Evolutionary conservation across 1,140 invertebrate species (phyloP), one percentile per base, ranked within the genome.

Genomic region (Brachionus calyciflorus): DNA sequence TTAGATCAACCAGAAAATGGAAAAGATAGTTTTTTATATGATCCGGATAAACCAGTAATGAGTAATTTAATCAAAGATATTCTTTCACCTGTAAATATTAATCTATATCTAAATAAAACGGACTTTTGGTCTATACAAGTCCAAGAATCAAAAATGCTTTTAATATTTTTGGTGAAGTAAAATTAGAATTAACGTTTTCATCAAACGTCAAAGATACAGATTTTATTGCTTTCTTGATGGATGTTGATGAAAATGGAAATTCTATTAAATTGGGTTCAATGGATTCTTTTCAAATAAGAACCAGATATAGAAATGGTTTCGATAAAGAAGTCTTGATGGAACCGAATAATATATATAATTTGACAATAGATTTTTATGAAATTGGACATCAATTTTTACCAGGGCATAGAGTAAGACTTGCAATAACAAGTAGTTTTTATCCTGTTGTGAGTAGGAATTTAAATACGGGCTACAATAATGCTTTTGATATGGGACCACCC

Each of bases 391-490:
- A 46, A 12, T 75, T 75, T 75, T 21, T 33, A 17, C 21, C 69
- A 21, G 21, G 40, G 1, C 69, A 75, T 33, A 0, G 30, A 51
- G 12, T 75, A 5, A 7, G 69, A 37, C 14, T 75, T 2, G 46
- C 69, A n/a, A 53, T 75, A 7, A 75, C 69, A 9, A 75, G 69
- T 19, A 75, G 69, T 19, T 75, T 75, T 17, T 75, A 53, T 57
- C 69, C 69, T 9, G 14, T n/a, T 17, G 14, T 75, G 2, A 53
- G 21, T 33, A 30, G 48, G 14, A 75, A 75, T 75, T 26, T 26
- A 30, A 75, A 75, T 26, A 75, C 69, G 12, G 69, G 69, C 3
- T 17, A 51, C 5, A 3, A 19, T 7, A 30, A 53, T 37, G 69
- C 24, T 12, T 6, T 24, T 6, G 69, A 75, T 53, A 41, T 14